Percentiles rank a stretch among this genome's conserved stretches.
These are phyloP conservation scores for Lagria hirta DNA, from an alignment of 2,888 invertebrate genomes.

Conservation along the genomic window DNA sequence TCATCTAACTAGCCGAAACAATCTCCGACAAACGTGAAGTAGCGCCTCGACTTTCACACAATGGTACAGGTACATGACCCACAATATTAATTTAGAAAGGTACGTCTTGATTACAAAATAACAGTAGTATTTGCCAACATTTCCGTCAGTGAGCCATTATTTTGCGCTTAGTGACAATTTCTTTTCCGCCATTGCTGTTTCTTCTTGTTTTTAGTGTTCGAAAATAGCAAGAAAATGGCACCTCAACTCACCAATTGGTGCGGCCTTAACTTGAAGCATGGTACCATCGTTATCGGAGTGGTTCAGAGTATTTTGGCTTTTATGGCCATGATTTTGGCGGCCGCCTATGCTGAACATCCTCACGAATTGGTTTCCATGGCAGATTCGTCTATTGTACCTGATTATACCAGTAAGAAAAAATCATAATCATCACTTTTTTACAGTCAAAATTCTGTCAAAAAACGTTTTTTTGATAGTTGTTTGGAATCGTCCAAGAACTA, in stretches of 20 bases:
- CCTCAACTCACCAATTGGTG: slow-evolving; percentile 37
- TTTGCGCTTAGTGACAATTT: slow-evolving; percentile 4
- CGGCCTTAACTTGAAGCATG: slow-evolving; percentile 46
- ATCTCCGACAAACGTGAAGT: slow-evolving; percentile 20
- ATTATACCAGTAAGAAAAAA: slow-evolving; percentile 38
- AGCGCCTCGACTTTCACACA: slow-evolving; percentile 20
- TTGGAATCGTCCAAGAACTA: no score
- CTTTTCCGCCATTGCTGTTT: neutral
- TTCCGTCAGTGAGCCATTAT: slow-evolving; percentile 1
- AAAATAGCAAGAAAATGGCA: slow-evolving; percentile 30
- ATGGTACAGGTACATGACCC: slow-evolving; percentile 7
- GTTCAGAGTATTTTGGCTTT: slow-evolving; percentile 49
- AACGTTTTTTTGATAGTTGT: no score
- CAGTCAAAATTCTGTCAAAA: no score
- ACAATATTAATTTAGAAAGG: slow-evolving; percentile 12
- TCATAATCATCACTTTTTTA: no score
- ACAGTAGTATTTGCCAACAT: slow-evolving; percentile 17
- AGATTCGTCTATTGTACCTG: slow-evolving; percentile 46
- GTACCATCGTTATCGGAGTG: slow-evolving; percentile 49
- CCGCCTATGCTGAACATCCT: slow-evolving; percentile 51
- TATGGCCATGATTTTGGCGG: slow-evolving; percentile 46
- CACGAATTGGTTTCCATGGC: slow-evolving; percentile 49
- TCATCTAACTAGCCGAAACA: slow-evolving; percentile 15
- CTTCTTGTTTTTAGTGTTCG: slow-evolving; percentile 4
- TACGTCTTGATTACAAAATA: slow-evolving; percentile 15